Evolutionary conservation across 2,888 invertebrate genomes (phyloP).

Genomic region (Meiosimyza platycephala): DNA sequence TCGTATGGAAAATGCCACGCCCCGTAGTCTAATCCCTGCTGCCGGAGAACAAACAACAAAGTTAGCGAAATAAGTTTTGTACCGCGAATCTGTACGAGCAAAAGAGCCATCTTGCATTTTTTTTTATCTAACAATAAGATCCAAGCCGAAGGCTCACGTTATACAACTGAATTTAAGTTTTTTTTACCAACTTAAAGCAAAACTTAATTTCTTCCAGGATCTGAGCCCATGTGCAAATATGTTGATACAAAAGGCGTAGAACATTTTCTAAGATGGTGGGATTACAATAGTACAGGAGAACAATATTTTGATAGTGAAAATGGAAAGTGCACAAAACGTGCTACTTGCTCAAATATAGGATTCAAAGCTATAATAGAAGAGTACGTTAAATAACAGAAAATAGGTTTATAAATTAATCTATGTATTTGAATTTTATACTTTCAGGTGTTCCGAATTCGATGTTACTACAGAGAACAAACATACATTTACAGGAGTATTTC

Average conservation of each 20-base stretch:
- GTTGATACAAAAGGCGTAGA: conserved; percentile 56
- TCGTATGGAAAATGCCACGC: too few relatives aligned
- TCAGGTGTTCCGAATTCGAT: conserved; percentile 53
- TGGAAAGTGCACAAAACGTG: conserved; percentile 59
- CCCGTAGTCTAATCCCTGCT: too few relatives aligned
- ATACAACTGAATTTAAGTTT: too few relatives aligned
- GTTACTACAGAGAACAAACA: conserved; percentile 59
- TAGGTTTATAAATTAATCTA: not conserved
- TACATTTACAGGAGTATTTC: conserved; percentile 60
- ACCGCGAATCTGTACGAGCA: too few relatives aligned
- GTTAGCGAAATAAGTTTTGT: too few relatives aligned
- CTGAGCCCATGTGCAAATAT: conserved; percentile 60
- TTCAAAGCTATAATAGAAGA: conserved; percentile 56
- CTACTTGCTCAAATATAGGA: conserved; percentile 54
- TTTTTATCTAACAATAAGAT: too few relatives aligned
- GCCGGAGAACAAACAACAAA: too few relatives aligned
- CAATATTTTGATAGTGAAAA: conserved; percentile 60
- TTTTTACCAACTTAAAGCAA: too few relatives aligned
- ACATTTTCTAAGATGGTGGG: conserved; percentile 59
- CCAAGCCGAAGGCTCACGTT: too few relatives aligned
- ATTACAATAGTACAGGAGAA: conserved; percentile 53
- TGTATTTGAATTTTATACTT: not conserved
- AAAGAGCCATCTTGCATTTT: too few relatives aligned
- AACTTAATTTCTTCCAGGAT: conserved; percentile 39
- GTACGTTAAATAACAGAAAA: conserved; percentile 49